These are phyloP conservation scores for Calcarius lapponicus DNA, from an alignment of 2,797 vertebrate genomes.

Conservation along the genomic window DNA sequence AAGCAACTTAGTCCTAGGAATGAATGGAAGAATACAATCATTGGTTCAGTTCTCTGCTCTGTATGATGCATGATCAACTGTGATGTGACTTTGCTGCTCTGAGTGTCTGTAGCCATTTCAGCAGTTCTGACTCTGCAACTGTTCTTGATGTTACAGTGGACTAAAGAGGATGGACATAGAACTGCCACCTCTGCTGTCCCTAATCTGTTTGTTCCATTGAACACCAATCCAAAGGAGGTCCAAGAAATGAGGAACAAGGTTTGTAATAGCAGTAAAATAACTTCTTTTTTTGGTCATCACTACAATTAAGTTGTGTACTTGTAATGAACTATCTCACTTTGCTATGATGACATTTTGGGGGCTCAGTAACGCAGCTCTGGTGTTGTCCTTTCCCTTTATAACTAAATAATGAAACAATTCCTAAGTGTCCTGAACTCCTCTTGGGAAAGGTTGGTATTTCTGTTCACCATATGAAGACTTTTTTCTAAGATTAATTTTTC, in stretches of 20 bases:
- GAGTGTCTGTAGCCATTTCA: not conserved
- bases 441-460: not conserved
- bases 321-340: not conserved
- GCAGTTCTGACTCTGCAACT: constrained; percentile 68
- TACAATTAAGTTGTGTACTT: not conserved
- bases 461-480: not conserved
- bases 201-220: constrained; percentile 98
- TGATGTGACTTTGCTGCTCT: constrained; percentile 70
- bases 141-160: constrained; percentile 91
- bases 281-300: not conserved
- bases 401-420: not conserved
- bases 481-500: not conserved
- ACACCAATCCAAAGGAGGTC: constrained; percentile 98
- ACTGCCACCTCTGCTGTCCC: constrained; percentile 88
- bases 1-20: not conserved
- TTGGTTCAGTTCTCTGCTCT: constrained; percentile 81
- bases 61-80: constrained; percentile 86
- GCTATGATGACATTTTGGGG: not conserved
- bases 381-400: not conserved
- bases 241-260: constrained; percentile 99
- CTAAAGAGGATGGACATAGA: constrained; percentile 94
- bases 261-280: constrained; percentile 3
- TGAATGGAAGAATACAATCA: constrained; percentile 32
- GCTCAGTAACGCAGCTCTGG: not conserved
- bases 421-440: not conserved